phyloP scores from a whole-genome alignment of 2,113 vertebrate species.

The Nannospalax galili region DNA sequence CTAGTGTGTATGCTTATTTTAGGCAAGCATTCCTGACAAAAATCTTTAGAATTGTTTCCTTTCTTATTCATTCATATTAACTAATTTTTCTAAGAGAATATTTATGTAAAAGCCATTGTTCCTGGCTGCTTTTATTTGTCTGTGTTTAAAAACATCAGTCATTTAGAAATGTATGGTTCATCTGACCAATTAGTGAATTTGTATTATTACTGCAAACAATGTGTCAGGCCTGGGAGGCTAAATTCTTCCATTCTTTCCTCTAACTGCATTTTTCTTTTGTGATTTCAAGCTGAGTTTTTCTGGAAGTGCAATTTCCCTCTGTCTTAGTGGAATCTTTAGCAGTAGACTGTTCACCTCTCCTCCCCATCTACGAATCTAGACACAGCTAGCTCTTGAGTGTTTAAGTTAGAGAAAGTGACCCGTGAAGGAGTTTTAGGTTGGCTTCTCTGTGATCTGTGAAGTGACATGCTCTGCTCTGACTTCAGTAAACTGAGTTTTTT shows the following conservation, averaged over 20 bases:
- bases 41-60: slow-evolving; percentile 28
- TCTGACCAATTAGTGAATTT: slow-evolving; percentile 4
- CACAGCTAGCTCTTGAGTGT: slow-evolving; percentile 11
- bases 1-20: not conserved
- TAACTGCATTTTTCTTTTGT: slow-evolving; percentile 31
- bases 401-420: slow-evolving; percentile 22
- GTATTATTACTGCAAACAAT: slow-evolving; percentile 12
- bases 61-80: not conserved
- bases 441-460: slow-evolving; percentile 50
- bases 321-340: slow-evolving; percentile 27
- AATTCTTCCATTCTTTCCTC: slow-evolving; percentile 54
- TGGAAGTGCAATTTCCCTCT: slow-evolving; percentile 13
- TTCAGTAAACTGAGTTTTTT: slow-evolving; percentile 31
- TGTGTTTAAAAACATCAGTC: not conserved
- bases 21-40: not conserved
- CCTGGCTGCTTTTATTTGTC: not conserved
- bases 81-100: slow-evolving; percentile 14
- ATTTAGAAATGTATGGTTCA: not conserved
- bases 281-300: slow-evolving; percentile 39
- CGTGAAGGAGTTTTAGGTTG: slow-evolving; percentile 47
- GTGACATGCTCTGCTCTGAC: slow-evolving; percentile 27
- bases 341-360: not conserved
- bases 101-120: slow-evolving; percentile 37
- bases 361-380: not conserved
- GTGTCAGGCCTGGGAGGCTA: not conserved